These are phyloP conservation scores for Drosophila putrida DNA, from an alignment of 2,888 invertebrate genomes.

Conservation along the genomic window DNA sequence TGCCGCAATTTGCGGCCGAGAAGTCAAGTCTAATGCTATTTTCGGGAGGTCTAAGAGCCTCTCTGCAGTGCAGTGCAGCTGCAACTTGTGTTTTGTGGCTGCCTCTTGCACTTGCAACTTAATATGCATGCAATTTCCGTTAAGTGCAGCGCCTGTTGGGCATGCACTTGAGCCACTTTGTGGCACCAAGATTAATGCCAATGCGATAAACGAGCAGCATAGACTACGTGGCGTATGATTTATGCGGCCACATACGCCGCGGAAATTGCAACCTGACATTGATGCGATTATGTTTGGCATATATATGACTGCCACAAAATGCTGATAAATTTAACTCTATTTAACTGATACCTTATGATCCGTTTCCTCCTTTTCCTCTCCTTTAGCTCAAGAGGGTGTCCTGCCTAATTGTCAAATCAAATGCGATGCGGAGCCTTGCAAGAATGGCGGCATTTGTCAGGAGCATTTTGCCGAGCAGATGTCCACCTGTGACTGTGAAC, in stretches of 20 bases:
- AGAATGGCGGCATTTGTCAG: slow-evolving; percentile 94
- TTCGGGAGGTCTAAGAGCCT: slow-evolving; percentile 7
- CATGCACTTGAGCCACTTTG: slow-evolving; percentile 49
- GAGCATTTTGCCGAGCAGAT: slow-evolving; percentile 95
- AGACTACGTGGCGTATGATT: slow-evolving; percentile 56
- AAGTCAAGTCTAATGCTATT: slow-evolving; percentile 29
- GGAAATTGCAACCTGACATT: slow-evolving; percentile 72
- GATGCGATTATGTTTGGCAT: slow-evolving; percentile 62
- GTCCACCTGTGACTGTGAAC: slow-evolving; percentile 94
- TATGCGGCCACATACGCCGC: slow-evolving; percentile 55
- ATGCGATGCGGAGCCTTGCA: slow-evolving; percentile 94
- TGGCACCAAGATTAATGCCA: slow-evolving; percentile 76
- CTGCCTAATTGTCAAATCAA: slow-evolving; percentile 94
- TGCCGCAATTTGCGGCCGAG: slow-evolving; percentile 10
- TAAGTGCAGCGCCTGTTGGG: slow-evolving; percentile 58
- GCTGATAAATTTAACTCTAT: not conserved
- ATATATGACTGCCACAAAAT: slow-evolving; percentile 9
- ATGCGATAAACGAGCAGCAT: slow-evolving; percentile 67
- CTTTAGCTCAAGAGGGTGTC: slow-evolving; percentile 88
- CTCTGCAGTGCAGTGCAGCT: not conserved
- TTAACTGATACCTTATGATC: not conserved
- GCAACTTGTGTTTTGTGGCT: slow-evolving; percentile 30
- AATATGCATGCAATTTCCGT: slow-evolving; percentile 80
- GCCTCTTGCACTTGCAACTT: slow-evolving; percentile 53
- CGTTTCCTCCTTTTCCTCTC: not conserved